Base-by-base conservation (phyloP, 2,113 vertebrate species). In the Oreocharis arfaki region DNA sequence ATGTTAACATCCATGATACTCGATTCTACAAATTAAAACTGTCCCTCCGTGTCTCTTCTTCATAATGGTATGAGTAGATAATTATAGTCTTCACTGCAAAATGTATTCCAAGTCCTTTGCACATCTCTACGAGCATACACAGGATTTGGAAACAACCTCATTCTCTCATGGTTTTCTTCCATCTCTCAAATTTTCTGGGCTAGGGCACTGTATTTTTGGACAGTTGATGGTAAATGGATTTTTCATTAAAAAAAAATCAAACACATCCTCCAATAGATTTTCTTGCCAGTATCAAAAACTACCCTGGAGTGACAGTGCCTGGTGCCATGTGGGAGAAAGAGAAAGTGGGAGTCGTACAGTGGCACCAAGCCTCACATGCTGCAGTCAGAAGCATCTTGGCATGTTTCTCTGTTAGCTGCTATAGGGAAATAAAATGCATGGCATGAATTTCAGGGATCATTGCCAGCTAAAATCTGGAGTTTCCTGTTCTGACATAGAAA, bases 391-490 rank as follows among this genome's bases (percentile, higher is more conserved):
- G 44, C 32, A 76, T 70, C 90, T 84, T 92, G 89, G 84, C 73
- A 70, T 74, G 47, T 55, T 73, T 24, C 61, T 87, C 76, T 93
- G 74, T 69, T 84, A 75, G 76, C 88, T 86, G 89, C 74, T 70
- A 22, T 0, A 65, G 15, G 33, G 65, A 85, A 84, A 82, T 53
- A 56, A 92, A 83, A 90, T 69, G 60, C 56, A 41, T 86, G 75
- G 78, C 90, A 84, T 16, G 76, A 84, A 60, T 88, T 91, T 75
- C 57, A 94, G 82, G 73, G 78, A 90, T 79, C 11, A 27, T 3
- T 86, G 89, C 89, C 90, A 96, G 84, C 39, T 89, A 57, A 81
- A 93, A 87, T 87, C 91, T 84, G 69, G 85, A 83, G 47, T 87
- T 94, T 87, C 84, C 70, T 89, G 27, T 63, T 83, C 75, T 64